Conservation (phyloP, 2,888 invertebrate species). For the Cryptus viduatorius region DNA sequence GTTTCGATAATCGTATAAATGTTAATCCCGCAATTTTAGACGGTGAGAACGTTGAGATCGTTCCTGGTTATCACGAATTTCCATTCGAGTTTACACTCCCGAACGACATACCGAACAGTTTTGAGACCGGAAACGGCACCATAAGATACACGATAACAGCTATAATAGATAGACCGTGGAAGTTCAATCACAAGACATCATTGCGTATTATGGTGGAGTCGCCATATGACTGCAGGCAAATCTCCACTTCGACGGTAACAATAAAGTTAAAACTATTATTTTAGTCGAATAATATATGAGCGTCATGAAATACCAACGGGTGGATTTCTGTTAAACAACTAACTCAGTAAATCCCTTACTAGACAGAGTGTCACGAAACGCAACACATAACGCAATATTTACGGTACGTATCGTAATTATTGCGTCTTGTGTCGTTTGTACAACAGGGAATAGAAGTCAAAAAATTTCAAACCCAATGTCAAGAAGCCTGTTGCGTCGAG, state of each 20-base stretch:
- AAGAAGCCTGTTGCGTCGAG: no score
- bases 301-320: no score
- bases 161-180: conserved; percentile 92
- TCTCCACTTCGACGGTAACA: conserved; percentile 22
- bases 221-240: conserved; percentile 7
- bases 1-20: no score
- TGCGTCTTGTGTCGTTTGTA: no score
- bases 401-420: no score
- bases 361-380: no score
- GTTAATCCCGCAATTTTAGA: conserved; percentile 67
- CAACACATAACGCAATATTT: no score
- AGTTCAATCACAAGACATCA: conserved; percentile 92
- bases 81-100: conserved; percentile 92
- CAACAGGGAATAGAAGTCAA: neutral
- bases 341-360: neutral
- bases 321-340: no score
- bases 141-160: conserved; percentile 90
- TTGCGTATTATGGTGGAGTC: conserved; percentile 89
- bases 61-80: conserved; percentile 89
- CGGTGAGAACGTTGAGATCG: conserved; percentile 88
- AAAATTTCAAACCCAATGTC: no score
- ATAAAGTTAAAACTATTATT: neutral
- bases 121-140: conserved; percentile 88
- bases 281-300: no score
- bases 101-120: conserved; percentile 91